phyloP scores from a whole-genome alignment of 2,797 vertebrate species.

The Gymnothorax javanicus region DNA sequence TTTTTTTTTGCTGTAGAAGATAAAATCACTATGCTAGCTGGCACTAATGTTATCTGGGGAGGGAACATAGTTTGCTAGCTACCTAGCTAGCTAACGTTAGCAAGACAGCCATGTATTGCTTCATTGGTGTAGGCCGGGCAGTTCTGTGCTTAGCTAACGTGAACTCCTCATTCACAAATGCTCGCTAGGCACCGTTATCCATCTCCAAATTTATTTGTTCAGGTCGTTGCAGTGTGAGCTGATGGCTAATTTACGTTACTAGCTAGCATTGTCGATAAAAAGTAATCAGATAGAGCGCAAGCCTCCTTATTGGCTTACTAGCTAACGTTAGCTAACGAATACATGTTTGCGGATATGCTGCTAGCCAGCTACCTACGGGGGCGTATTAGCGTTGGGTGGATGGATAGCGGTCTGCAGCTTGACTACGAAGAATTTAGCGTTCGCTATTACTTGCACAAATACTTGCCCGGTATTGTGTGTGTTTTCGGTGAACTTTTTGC shows the following conservation, averaged over 20 bases:
- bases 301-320: background rate
- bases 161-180: conserved; percentile 1
- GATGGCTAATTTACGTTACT: background rate
- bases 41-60: conserved; percentile 1
- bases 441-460: background rate
- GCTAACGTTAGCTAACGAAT: background rate
- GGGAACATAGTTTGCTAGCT: background rate
- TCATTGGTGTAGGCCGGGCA: background rate
- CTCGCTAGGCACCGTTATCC: background rate
- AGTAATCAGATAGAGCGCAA: background rate
- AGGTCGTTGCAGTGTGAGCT: background rate
- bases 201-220: background rate
- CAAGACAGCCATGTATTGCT: conserved; percentile 13
- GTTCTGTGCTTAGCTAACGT: background rate
- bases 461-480: background rate
- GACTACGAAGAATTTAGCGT: too few species aligned
- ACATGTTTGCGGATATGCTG: background rate
- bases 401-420: conserved; percentile 16
- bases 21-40: background rate
- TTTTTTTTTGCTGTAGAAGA: background rate
- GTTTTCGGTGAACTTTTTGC: background rate
- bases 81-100: conserved; percentile 23
- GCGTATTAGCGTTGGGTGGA: background rate
- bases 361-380: background rate
- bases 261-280: background rate